phyloP scores from a whole-genome alignment of 2,888 invertebrate genomes.

The Amphipoea lucens region DNA sequence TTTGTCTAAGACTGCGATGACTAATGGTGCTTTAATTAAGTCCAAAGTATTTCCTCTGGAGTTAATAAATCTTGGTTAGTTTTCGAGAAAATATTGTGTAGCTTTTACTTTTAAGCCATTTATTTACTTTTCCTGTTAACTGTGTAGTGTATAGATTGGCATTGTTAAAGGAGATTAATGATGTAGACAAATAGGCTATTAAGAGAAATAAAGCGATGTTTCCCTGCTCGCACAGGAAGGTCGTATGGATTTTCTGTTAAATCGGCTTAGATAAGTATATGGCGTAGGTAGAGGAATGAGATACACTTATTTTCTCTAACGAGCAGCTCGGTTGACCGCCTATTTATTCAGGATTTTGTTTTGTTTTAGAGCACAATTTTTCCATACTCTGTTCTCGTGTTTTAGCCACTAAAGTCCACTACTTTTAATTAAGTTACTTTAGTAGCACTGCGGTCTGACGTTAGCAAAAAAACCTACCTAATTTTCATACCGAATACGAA shows the following conservation, averaged over 20 bases:
- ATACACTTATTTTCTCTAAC: constrained; percentile 30
- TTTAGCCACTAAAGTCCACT: neutral
- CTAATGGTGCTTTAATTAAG: constrained; percentile 37
- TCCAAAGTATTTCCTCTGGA: constrained; percentile 17
- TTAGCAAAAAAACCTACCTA: constrained; percentile 1
- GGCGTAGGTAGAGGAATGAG: constrained; percentile 9
- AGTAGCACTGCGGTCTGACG: constrained; percentile 22
- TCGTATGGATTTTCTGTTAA: constrained; percentile 41
- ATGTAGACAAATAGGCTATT: constrained; percentile 61
- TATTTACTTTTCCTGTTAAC: constrained; percentile 40
- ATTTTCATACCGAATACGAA: constrained; percentile 31
- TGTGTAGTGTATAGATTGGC: constrained; percentile 28
- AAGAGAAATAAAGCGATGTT: constrained; percentile 36
- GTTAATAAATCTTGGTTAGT: constrained; percentile 38
- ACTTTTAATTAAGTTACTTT: constrained; percentile 48
- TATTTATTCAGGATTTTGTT: constrained; percentile 28
- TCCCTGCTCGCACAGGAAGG: constrained; percentile 14
- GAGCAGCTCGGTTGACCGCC: constrained; percentile 24
- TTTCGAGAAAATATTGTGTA: constrained; percentile 16
- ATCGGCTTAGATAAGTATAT: constrained; percentile 31
- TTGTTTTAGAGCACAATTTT: constrained; percentile 17
- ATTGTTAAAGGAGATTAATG: constrained; percentile 58
- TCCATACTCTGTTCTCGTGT: constrained; percentile 8
- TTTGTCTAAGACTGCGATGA: constrained; percentile 20
- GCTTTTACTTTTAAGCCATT: constrained; percentile 28